Evolutionary conservation across 2,888 invertebrate species (phyloP).

Genomic region (Ochropleura plecta): DNA sequence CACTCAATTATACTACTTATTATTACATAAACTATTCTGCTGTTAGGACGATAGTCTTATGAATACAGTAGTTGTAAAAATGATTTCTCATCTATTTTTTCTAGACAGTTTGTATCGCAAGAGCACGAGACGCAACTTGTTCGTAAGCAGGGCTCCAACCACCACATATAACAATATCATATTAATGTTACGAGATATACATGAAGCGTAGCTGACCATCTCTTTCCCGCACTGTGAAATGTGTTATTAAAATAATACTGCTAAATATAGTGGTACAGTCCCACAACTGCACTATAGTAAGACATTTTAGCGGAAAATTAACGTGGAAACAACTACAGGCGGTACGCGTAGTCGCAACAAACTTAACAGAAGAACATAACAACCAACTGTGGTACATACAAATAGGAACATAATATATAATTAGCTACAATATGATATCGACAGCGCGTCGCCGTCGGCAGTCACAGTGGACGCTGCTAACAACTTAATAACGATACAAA

Average conservation of each 20-base stretch:
- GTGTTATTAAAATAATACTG: not conserved
- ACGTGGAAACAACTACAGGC: not conserved
- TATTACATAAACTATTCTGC: conserved; percentile 23
- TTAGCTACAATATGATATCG: conserved; percentile 18
- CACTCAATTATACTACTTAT: conserved; percentile 54
- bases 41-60: not conserved
- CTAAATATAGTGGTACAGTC: not conserved
- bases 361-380: conserved; percentile 48
- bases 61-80: not conserved
- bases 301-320: not conserved
- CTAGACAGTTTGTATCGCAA: conserved; percentile 1
- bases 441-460: not conserved
- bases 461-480: not conserved
- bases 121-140: not conserved
- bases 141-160: not conserved
- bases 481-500: not conserved
- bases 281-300: not conserved
- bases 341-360: conserved; percentile 28
- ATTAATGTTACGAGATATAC: not conserved
- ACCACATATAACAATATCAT: not conserved
- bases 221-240: not conserved
- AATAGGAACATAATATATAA: conserved; percentile 33
- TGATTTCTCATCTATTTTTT: not conserved
- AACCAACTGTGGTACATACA: not conserved
- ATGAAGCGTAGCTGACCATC: not conserved